Evolutionary conservation across 2,888 invertebrate species (phyloP).

Genomic region (Parnassius orleans): DNA sequence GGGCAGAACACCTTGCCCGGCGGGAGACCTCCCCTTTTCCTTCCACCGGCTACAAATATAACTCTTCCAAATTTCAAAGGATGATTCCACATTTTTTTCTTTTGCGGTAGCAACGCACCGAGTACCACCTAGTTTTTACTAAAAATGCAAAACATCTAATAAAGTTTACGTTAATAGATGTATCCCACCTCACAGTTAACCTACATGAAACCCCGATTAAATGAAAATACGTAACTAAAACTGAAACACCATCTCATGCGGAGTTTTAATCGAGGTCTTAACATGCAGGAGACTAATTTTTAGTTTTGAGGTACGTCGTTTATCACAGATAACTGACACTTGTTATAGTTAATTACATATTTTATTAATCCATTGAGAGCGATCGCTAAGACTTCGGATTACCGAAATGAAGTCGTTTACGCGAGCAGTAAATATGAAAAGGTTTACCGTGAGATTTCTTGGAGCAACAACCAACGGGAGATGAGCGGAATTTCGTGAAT

Average conservation of each 20-base stretch:
- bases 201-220: background rate
- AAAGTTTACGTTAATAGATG: no score
- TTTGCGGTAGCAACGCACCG: no score
- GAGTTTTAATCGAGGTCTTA: conserved; percentile 14
- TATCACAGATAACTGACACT: conserved; percentile 40
- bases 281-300: conserved; percentile 8
- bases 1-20: no score
- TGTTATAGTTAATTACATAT: conserved; percentile 47
- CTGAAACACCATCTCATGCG: background rate
- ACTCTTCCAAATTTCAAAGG: no score
- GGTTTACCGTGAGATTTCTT: conserved; percentile 36
- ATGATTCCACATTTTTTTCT: no score
- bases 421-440: conserved; percentile 55
- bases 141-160: no score
- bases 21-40: no score
- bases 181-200: no score
- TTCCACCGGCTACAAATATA: no score
- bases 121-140: no score
- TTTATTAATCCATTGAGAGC: conserved; percentile 43
- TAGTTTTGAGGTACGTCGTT: conserved; percentile 28
- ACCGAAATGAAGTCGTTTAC: conserved; percentile 59
- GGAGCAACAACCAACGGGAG: conserved; percentile 24
- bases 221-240: conserved; percentile 19
- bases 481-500: background rate
- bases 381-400: conserved; percentile 46